Percentiles rank a stretch among this genome's conserved stretches.
Evolutionary conservation across 2,888 invertebrate genomes (phyloP).

Genomic region (Theodoxus fluviatilis): DNA sequence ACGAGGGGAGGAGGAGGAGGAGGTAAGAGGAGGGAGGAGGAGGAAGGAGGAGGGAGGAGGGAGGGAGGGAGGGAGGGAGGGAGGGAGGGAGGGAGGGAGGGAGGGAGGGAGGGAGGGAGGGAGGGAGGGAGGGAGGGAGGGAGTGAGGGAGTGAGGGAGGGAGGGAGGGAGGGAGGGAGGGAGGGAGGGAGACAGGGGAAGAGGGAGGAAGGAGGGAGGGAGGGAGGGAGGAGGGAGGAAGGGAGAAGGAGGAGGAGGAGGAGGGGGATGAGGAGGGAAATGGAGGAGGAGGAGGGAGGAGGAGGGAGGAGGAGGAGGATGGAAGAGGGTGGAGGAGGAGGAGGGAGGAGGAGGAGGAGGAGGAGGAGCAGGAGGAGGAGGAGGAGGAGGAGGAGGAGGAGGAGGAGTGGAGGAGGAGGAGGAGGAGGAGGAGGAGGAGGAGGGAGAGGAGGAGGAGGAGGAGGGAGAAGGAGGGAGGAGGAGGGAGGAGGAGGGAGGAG

Average conservation of each 20-base stretch:
- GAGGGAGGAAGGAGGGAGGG: not conserved
- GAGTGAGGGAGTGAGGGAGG: not conserved
- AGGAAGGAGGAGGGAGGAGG: not conserved
- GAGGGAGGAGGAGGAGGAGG: too few relatives aligned
- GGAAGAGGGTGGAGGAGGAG: not conserved
- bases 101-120: not conserved
- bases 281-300: not conserved
- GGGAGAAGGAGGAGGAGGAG: not conserved
- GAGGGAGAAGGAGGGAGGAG: not conserved
- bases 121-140: not conserved
- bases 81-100: not conserved
- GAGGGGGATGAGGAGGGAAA: not conserved
- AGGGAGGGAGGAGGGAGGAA: not conserved
- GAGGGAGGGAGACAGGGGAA: not conserved
- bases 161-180: not conserved
- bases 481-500: not conserved
- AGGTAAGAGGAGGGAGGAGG: not conserved
- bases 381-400: not conserved
- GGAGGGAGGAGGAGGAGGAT: not conserved
- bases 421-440: not conserved
- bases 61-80: not conserved
- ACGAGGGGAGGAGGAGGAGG: not conserved
- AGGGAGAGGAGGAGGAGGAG: not conserved
- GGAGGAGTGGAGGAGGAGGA: not conserved
- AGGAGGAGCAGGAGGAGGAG: not conserved